A percentile compares a stretch with the other conserved stretches of the same genome.
phyloP scores from a whole-genome alignment of 2,797 vertebrate genomes.

The Mallotus villosus region DNA sequence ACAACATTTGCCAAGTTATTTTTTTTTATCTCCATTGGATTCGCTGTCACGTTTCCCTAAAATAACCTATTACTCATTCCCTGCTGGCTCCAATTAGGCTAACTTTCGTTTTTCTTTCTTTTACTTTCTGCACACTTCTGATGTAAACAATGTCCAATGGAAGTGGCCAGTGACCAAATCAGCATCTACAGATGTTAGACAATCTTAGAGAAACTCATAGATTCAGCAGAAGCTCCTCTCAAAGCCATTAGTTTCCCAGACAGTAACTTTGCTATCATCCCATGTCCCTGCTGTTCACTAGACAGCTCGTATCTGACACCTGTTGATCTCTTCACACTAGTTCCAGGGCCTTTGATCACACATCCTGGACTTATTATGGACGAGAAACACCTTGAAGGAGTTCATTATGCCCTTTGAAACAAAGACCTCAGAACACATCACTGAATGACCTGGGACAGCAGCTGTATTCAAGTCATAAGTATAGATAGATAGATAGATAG shows the following conservation, averaged over 20 bases:
- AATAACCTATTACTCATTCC: conserved; percentile 19
- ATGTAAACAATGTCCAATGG: background rate
- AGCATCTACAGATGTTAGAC: conserved; percentile 3
- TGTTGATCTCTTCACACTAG: conserved; percentile 42
- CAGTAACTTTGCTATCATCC: conserved; percentile 18
- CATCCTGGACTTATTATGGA: conserved; percentile 16
- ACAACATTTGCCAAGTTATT: conserved; percentile 19
- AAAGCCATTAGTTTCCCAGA: conserved; percentile 28
- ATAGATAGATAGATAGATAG: too few species aligned
- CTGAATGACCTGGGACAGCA: background rate
- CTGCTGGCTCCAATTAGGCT: conserved; percentile 25
- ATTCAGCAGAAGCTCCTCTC: conserved; percentile 1
- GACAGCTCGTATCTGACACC: conserved; percentile 36
- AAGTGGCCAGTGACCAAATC: background rate
- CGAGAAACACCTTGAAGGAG: conserved; percentile 7
- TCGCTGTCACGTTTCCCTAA: conserved; percentile 17
- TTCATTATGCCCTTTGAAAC: conserved; percentile 3
- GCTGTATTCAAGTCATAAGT: background rate
- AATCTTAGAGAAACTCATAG: background rate
- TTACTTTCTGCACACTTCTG: conserved; percentile 14
- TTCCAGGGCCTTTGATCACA: conserved; percentile 32
- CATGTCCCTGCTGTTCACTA: conserved; percentile 11
- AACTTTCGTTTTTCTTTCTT: conserved; percentile 23
- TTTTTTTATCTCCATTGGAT: conserved; percentile 16
- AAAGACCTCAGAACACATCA: background rate